phyloP scores from a whole-genome alignment of 2,113 vertebrate species.

The Protobothrops flavoviridis region DNA sequence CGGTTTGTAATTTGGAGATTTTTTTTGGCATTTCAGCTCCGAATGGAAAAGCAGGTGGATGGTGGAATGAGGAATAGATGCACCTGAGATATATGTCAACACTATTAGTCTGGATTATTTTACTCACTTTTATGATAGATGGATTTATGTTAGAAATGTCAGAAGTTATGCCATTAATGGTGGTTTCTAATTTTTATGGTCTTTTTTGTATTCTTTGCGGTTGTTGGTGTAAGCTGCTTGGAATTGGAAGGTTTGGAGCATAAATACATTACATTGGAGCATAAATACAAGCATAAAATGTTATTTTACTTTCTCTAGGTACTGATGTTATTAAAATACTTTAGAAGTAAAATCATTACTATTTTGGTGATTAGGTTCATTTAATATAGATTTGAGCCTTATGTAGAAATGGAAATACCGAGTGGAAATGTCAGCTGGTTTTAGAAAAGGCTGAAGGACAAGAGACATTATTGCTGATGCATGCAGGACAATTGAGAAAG shows the following conservation, averaged over 20 bases:
- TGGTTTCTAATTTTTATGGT: neutral
- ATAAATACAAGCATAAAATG: neutral
- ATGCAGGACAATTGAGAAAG: neutral
- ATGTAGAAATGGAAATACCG: neutral
- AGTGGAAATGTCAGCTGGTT: neutral
- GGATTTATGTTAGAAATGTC: neutral
- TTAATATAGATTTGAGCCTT: neutral
- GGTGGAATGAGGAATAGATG: neutral
- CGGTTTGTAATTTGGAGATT: neutral
- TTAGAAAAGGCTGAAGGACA: neutral
- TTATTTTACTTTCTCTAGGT: neutral
- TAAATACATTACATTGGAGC: neutral
- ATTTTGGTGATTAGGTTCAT: neutral
- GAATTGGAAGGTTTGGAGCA: neutral
- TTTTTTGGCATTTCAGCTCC: neutral
- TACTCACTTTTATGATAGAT: neutral
- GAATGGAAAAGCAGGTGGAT: neutral
- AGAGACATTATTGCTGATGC: neutral
- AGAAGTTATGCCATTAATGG: neutral
- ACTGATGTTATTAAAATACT: neutral
- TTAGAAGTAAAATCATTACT: neutral
- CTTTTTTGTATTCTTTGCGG: neutral
- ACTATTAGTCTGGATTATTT: neutral
- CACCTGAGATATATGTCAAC: neutral
- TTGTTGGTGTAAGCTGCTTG: neutral